Base-by-base conservation (phyloP, 2,888 invertebrate species). In the Hypolimnas misippus region DNA sequence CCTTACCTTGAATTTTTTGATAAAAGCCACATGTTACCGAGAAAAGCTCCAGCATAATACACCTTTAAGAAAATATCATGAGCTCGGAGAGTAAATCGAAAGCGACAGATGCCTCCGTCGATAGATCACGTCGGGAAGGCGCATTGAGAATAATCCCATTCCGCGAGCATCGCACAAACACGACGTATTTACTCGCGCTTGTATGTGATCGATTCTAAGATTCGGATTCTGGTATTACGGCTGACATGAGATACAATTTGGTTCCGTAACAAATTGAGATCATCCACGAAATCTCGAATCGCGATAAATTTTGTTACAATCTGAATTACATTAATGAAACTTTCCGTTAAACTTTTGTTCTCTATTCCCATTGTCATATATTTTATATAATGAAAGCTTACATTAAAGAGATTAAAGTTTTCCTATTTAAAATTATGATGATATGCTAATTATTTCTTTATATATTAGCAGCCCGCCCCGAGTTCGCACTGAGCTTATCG, bases 61-160 rank as follows among this genome's bases (percentile, higher is more conserved):
- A 21, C 21, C 6, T 44, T 19, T 7, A 12, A 44, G 33, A 46
- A 53, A 35, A 46, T 46, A 54, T 54, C 35, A n/a, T 53, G 14
- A 46, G 38, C 46, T 46, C 6, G 3, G 49, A 49, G 25, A 60
- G 54, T 17, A 38, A 46, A 49, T 46, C 44, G 53, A 60, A 46
- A 54, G 54, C 52, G 49, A 29, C 49, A 58, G 60, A 50, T 61
- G 55, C 29, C 49, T 55, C 25, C 53, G 29, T 57, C 56, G 40
- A 62, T 59, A 62, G 59, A 65, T 62, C 59, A 65, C 56, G 62
- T 57, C 38, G 59, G 52, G 55, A 55, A 62, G 42, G 58, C 54
- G 59, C 54, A 57, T 59, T 59, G 59, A 53, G 56, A 57, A 62
- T 65, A 65, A 65, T 65, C 62, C 58, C 49, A 62, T 65, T 65